These are phyloP conservation scores for Tillus elongatus DNA, from an alignment of 2,888 invertebrate species.

Conservation along the genomic window DNA sequence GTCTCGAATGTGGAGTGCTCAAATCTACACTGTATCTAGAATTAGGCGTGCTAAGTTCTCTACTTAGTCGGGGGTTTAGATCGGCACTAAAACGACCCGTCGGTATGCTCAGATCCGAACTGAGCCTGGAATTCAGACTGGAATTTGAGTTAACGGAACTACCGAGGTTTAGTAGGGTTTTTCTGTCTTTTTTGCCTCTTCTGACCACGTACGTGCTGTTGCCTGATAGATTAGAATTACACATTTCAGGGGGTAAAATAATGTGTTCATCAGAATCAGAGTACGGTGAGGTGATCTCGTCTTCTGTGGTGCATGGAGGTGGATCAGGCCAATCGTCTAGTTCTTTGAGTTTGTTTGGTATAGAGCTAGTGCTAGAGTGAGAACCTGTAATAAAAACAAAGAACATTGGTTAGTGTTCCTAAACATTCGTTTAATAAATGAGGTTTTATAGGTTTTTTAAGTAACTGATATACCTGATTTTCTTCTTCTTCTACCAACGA, in stretches of 20 bases:
- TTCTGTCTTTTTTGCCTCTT: constrained; percentile 60
- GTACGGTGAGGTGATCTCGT: constrained; percentile 58
- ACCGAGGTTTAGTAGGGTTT: constrained; percentile 53
- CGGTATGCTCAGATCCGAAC: constrained; percentile 54
- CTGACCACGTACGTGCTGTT: constrained; percentile 76
- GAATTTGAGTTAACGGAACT: constrained; percentile 46
- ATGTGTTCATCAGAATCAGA: constrained; percentile 51
- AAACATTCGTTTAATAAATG: too few species aligned
- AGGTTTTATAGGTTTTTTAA: too few species aligned
- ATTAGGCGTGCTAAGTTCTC: constrained; percentile 52
- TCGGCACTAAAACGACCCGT: constrained; percentile 53
- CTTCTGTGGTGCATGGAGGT: constrained; percentile 55
- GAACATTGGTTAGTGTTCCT: too few species aligned
- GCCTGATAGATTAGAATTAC: constrained; percentile 44
- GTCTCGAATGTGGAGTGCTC: constrained; percentile 52
- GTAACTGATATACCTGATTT: too few species aligned
- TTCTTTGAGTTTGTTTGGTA: constrained; percentile 57
- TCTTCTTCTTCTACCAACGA: constrained; percentile 31
- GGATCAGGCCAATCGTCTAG: constrained; percentile 71
- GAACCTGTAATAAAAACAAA: too few species aligned
- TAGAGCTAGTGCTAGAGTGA: constrained; percentile 62
- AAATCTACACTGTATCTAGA: constrained; percentile 54
- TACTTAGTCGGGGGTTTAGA: constrained; percentile 54
- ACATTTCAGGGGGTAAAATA: constrained; percentile 33
- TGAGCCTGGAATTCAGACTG: constrained; percentile 54